Conservation (phyloP, 2,113 vertebrate genomes). For the Melanocharis versteri region DNA sequence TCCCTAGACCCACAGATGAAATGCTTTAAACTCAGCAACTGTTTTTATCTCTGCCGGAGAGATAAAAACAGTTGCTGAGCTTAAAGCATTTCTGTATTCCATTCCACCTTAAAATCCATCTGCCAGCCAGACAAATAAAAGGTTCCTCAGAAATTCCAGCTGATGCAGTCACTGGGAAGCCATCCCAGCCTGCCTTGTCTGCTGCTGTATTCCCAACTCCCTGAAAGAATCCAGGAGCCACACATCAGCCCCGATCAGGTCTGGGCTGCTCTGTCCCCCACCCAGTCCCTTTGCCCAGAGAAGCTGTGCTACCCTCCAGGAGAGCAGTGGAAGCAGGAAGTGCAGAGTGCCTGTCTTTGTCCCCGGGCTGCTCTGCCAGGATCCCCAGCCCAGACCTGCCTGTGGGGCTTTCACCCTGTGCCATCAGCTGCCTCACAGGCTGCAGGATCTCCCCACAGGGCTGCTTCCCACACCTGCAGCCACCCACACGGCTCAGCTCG, state of each 20-base stretch:
- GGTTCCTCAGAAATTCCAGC: not conserved
- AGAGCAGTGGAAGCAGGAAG: not conserved
- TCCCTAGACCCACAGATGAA: not conserved
- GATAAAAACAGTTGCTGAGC: no score
- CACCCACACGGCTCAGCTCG: not conserved
- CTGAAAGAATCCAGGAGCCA: not conserved
- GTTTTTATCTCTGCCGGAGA: not conserved
- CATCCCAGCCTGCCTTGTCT: not conserved
- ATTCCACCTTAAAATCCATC: not conserved
- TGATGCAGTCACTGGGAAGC: not conserved
- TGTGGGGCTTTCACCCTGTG: not conserved
- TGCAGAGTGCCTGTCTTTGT: not conserved
- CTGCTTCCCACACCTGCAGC: not conserved
- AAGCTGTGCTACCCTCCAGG: not conserved
- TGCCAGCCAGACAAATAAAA: not conserved
- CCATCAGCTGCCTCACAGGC: not conserved
- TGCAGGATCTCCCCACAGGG: not conserved
- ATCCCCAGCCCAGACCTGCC: not conserved
- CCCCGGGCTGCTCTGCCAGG: not conserved
- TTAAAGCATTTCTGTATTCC: not conserved
- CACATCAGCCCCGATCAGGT: fast-evolving
- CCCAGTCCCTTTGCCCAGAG: not conserved
- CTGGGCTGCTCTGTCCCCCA: not conserved
- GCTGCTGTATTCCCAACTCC: not conserved
- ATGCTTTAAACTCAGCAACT: not conserved